Conservation (phyloP, 2,113 vertebrate genomes). For the Jacana jacana region DNA sequence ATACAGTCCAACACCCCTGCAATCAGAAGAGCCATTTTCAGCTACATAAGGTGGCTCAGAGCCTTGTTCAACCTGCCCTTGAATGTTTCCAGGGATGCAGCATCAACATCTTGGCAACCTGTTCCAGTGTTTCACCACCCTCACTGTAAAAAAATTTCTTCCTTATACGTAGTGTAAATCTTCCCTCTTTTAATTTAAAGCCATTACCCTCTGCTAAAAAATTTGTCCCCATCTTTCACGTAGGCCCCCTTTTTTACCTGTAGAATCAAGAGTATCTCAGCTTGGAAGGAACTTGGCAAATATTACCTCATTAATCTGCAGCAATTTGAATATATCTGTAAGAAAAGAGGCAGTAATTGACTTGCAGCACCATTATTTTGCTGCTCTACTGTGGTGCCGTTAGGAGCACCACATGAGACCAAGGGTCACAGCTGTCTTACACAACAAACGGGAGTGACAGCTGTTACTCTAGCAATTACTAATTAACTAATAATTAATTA, state of each 20-base stretch:
- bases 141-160: background rate
- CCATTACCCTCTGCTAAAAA: background rate
- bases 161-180: background rate
- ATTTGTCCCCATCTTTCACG: background rate
- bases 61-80: background rate
- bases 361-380: background rate
- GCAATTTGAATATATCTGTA: background rate
- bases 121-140: background rate
- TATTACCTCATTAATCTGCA: background rate
- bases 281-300: background rate
- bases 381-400: background rate
- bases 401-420: background rate
- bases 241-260: background rate
- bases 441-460: background rate
- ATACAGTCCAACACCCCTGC: background rate
- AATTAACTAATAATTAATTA: constrained; percentile 28
- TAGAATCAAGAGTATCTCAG: background rate
- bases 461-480: background rate
- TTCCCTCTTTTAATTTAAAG: background rate
- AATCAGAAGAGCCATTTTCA: background rate
- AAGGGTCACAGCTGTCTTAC: background rate
- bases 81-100: background rate
- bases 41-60: background rate
- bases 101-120: background rate
- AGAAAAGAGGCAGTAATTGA: background rate